These are phyloP conservation scores for Aldabrachelys gigantea DNA, from an alignment of 2,113 vertebrate species.

Conservation along the genomic window DNA sequence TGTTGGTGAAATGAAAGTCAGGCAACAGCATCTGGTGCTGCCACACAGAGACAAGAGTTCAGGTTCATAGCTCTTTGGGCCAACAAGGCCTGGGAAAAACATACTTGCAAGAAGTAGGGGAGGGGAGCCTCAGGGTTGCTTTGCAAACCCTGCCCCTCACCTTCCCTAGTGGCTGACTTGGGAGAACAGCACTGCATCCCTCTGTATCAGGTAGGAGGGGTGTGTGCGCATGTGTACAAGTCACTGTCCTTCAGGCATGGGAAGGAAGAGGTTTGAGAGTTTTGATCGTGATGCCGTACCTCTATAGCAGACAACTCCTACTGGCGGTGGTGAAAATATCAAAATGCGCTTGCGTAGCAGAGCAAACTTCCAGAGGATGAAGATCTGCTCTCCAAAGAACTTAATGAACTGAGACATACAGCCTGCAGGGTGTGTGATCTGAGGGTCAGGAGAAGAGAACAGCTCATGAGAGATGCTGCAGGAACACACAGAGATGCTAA, in stretches of 20 bases:
- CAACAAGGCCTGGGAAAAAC: neutral
- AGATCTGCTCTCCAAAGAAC: slow-evolving; percentile 98
- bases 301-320: slow-evolving; percentile 97
- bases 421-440: slow-evolving; percentile 99
- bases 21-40: neutral
- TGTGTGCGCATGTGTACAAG: neutral
- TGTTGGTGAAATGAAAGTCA: neutral
- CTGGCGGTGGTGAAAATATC: slow-evolving; percentile 96
- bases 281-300: slow-evolving; percentile 80
- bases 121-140: neutral
- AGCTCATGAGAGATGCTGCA: slow-evolving; percentile 26
- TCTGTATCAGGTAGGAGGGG: neutral
- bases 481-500: slow-evolving; percentile 45
- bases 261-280: slow-evolving; percentile 16
- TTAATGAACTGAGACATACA: slow-evolving; percentile 99
- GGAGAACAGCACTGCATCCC: neutral
- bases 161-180: neutral
- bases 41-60: neutral
- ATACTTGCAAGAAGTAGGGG: neutral
- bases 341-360: slow-evolving; percentile 95
- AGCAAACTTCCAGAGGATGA: slow-evolving; percentile 97
- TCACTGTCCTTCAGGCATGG: slow-evolving; percentile 1
- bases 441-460: slow-evolving; percentile 48
- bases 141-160: fast-evolving
- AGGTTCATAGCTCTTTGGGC: neutral